Evolutionary conservation across 1,140 invertebrate genomes (phyloP), one percentile per base, ranked within the genome.

Genomic region (Episyrphus balteatus): DNA sequence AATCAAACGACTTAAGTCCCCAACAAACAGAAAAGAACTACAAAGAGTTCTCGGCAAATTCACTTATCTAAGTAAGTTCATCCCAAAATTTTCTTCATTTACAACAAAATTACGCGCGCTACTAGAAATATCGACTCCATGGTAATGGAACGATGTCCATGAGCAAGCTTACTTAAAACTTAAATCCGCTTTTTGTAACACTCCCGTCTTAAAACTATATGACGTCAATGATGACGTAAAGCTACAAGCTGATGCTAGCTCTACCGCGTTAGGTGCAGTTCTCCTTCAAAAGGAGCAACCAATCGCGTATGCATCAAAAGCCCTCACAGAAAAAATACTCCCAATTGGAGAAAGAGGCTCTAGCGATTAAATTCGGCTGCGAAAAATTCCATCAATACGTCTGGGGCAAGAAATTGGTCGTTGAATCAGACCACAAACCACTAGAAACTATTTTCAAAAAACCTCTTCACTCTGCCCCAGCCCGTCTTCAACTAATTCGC

Each of bases 401-500:
- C 38, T 59, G 30, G 50, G 55, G 54, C 3, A 52, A 49, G 17
- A 31, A 55, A 31, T 45, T 58, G 2, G 52, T 59, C 1, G 56
- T 70, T 1, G 56, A 72, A 53, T 70, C 63, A 1, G 71, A 74
- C 47, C 70, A 75, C 46, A 70, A 70, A 50, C 69, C 71, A 8
- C 37, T 74, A 17, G 60, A 68, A 43, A 39, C 50, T 3, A 64
- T 74, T 21, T 68, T 72, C 49, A 62, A 61, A 43, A 73, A 74
- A 57, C n/a, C n/a, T n/a, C n/a, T n/a, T n/a, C n/a, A n/a, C n/a
- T n/a, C n/a, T n/a, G n/a, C n/a, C n/a, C n/a, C n/a, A n/a, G n/a
- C n/a, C n/a, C n/a, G n/a, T n/a, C n/a, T n/a, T n/a, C n/a, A n/a
- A n/a, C n/a, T n/a, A n/a, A n/a, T n/a, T n/a, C n/a, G n/a, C n/a